A percentile compares a stretch with the other conserved stretches of the same genome.
Evolutionary conservation across 2,888 invertebrate genomes (phyloP).

Genomic region (Orchesella flavescens): DNA sequence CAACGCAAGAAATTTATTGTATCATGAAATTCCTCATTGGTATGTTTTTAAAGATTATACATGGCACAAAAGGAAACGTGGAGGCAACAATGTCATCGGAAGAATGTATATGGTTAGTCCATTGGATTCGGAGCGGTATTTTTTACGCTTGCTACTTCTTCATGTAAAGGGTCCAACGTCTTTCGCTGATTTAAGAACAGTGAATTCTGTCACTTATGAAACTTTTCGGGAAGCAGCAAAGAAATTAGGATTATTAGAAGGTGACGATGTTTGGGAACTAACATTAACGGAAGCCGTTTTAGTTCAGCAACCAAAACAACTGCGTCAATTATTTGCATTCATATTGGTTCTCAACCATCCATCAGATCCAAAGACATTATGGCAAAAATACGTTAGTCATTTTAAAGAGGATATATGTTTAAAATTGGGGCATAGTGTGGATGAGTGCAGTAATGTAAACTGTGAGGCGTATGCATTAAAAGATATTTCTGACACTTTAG

Average conservation of each 20-base stretch:
- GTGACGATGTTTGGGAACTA: conserved; percentile 72
- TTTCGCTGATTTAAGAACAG: conserved; percentile 65
- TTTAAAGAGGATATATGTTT: conserved; percentile 52
- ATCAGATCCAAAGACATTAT: conserved; percentile 69
- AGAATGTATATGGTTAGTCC: conserved; percentile 71
- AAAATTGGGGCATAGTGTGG: neutral
- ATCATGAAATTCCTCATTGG: conserved; percentile 69
- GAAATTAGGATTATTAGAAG: conserved; percentile 62
- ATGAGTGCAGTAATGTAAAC: neutral
- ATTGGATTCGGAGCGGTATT: conserved; percentile 70
- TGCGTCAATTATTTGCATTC: conserved; percentile 69
- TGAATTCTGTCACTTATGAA: conserved; percentile 57
- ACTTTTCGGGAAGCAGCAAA: conserved; percentile 71
- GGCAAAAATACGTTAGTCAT: conserved; percentile 69
- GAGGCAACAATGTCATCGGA: conserved; percentile 55
- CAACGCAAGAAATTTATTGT: conserved; percentile 60
- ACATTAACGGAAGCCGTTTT: conserved; percentile 69
- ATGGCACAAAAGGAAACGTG: conserved; percentile 60
- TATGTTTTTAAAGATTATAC: conserved; percentile 60
- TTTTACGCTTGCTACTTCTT: conserved; percentile 62
- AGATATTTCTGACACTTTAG: conserved; percentile 39
- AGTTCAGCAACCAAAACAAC: conserved; percentile 71
- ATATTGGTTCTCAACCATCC: conserved; percentile 68
- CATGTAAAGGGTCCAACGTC: conserved; percentile 62
- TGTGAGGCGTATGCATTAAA: conserved; percentile 33